A percentile compares a stretch with the other conserved stretches of the same genome.
Conservation (phyloP, 2,888 invertebrate genomes). For the Cremastinae sp. region DNA sequence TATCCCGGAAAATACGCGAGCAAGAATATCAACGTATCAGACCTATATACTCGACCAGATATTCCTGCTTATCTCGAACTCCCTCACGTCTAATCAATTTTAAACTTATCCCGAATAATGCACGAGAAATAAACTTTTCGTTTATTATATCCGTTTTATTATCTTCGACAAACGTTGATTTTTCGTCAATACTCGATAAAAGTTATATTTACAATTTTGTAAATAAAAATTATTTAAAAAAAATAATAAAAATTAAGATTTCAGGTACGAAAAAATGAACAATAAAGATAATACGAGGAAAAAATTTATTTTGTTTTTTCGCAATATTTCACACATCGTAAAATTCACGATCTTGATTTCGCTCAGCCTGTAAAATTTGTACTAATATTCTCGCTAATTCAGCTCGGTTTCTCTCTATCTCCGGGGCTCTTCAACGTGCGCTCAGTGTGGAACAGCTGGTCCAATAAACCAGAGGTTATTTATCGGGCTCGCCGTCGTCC, state of each 20-base stretch:
- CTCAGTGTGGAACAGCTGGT: conserved; percentile 54
- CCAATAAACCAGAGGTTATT: conserved; percentile 80
- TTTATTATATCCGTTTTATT: background rate
- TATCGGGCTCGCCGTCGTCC: conserved; percentile 71
- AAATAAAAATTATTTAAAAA: too few relatives aligned
- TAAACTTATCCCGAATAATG: conserved; percentile 33
- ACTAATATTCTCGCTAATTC: conserved; percentile 79
- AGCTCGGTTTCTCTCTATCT: conserved; percentile 68
- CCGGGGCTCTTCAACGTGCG: conserved; percentile 63
- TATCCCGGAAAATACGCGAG: conserved; percentile 60
- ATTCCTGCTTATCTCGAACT: conserved; percentile 52
- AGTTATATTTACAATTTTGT: too few relatives aligned
- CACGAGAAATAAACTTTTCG: conserved; percentile 15
- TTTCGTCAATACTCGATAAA: background rate
- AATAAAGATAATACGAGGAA: too few relatives aligned
- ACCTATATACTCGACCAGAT: conserved; percentile 9
- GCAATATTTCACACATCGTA: too few relatives aligned
- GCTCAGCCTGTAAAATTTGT: conserved; percentile 69
- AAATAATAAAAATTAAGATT: too few relatives aligned
- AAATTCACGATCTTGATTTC: conserved; percentile 2
- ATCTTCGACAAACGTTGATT: too few relatives aligned
- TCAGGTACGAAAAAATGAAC: too few relatives aligned
- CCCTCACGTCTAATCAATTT: conserved; percentile 56
- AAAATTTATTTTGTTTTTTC: too few relatives aligned
- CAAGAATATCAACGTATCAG: conserved; percentile 53